phyloP scores from a whole-genome alignment of 2,113 vertebrate genomes.

The Rallus limicola region DNA sequence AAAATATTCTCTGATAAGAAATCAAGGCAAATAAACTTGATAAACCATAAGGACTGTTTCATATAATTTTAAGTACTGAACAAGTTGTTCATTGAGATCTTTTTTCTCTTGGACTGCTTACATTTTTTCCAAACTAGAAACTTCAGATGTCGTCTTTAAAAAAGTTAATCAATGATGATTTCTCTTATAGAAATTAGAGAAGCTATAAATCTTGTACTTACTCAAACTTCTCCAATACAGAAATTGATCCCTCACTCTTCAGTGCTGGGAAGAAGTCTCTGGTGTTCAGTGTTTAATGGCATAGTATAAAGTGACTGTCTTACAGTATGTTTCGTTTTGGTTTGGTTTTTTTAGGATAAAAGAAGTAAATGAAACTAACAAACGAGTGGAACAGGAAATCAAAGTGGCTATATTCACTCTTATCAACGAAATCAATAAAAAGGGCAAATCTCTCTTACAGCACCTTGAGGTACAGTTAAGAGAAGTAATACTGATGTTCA shows the following conservation, averaged over 20 bases:
- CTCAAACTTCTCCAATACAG: neutral
- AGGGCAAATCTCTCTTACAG: constrained; percentile 95
- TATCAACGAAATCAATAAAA: constrained; percentile 99
- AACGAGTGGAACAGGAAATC: constrained; percentile 97
- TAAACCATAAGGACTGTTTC: neutral
- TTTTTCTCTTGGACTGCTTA: neutral
- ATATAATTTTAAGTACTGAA: neutral
- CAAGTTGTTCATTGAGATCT: neutral
- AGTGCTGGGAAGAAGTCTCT: neutral
- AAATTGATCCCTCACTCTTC: neutral
- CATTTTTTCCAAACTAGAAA: neutral
- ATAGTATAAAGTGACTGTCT: constrained; percentile 34
- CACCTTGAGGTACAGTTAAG: constrained; percentile 91
- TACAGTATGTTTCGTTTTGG: constrained; percentile 39
- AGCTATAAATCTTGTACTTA: neutral
- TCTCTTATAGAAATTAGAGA: neutral
- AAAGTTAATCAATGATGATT: neutral
- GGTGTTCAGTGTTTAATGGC: neutral
- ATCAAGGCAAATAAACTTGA: neutral
- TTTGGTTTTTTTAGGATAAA: constrained; percentile 86
- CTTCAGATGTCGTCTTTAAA: neutral
- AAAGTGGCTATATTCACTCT: constrained; percentile 99
- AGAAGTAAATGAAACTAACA: constrained; percentile 95
- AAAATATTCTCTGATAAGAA: neutral
- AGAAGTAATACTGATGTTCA: constrained; percentile 12